phyloP scores from a whole-genome alignment of 2,888 invertebrate species.

The Troilus luridus region DNA sequence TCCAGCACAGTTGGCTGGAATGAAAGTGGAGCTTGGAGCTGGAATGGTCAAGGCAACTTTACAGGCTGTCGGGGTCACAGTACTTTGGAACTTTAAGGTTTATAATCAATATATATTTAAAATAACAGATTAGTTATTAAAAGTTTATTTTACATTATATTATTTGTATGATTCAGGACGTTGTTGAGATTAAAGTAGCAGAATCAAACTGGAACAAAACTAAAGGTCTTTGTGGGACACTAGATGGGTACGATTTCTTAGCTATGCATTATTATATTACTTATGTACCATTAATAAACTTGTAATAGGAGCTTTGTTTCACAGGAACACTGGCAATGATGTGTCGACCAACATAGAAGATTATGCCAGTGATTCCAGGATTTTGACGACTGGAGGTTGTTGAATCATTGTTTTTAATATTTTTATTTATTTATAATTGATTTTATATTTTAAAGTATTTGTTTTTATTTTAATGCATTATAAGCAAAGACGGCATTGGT shows the following conservation, averaged over 20 bases:
- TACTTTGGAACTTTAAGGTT: conserved; percentile 86
- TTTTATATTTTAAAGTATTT: neutral
- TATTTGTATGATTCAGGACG: conserved; percentile 70
- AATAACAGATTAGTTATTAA: neutral
- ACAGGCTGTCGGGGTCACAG: conserved; percentile 77
- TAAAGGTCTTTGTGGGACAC: conserved; percentile 84
- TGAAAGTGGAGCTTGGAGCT: conserved; percentile 80
- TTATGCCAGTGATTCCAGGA: conserved; percentile 70
- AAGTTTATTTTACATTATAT: neutral
- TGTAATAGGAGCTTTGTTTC: neutral
- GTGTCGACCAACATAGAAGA: conserved; percentile 34
- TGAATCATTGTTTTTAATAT: neutral
- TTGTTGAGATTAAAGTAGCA: conserved; percentile 78
- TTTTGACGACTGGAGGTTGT: conserved; percentile 72
- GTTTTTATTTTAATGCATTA: neutral
- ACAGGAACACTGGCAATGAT: conserved; percentile 74
- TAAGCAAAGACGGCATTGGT: neutral
- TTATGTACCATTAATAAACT: neutral
- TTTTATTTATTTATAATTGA: neutral
- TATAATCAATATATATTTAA: neutral
- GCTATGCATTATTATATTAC: neutral
- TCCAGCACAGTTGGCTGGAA: conserved; percentile 80
- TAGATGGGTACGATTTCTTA: conserved; percentile 76
- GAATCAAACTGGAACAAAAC: conserved; percentile 84
- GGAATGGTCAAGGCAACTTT: conserved; percentile 79